Percentiles rank a stretch among this genome's conserved stretches.
Evolutionary conservation across 2,113 vertebrate genomes (phyloP).

Genomic region (Anguilla rostrata): DNA sequence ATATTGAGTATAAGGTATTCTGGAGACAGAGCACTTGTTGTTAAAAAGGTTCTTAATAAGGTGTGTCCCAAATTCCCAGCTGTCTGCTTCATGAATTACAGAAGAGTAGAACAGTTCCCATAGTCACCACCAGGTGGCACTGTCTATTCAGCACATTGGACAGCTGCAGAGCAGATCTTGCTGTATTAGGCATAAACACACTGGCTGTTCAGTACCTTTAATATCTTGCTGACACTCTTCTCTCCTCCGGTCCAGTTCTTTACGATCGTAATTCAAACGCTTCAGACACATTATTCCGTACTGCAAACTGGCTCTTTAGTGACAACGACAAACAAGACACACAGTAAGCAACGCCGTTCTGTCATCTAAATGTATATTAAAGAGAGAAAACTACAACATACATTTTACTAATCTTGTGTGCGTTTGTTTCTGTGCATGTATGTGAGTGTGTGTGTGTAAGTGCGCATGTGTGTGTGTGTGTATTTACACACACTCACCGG

Average conservation of each 20-base stretch:
- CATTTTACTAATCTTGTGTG: too few species aligned
- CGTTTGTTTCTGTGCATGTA: too few species aligned
- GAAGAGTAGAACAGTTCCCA: neutral
- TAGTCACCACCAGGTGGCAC: constrained; percentile 33
- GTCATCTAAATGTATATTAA: constrained; percentile 13
- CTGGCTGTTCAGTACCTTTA: constrained; percentile 73
- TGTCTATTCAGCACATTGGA: constrained; percentile 22
- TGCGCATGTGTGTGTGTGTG: neutral
- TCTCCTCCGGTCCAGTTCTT: constrained; percentile 88
- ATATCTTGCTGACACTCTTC: constrained; percentile 91
- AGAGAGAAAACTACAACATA: neutral
- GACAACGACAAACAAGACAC: neutral
- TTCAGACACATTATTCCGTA: constrained; percentile 98
- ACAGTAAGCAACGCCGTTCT: neutral
- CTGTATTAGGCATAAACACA: neutral
- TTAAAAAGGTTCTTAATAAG: constrained; percentile 40
- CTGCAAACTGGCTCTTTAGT: constrained; percentile 88
- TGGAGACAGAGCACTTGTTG: too few species aligned
- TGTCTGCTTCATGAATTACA: constrained; percentile 30
- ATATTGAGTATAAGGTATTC: too few species aligned
- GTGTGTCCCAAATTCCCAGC: constrained; percentile 32
- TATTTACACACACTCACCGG: constrained; percentile 69
- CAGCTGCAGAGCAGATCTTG: neutral
- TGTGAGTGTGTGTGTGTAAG: too few species aligned
- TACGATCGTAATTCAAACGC: constrained; percentile 95